phyloP scores from a whole-genome alignment of 2,113 vertebrate species.

The Centropus unirufus region DNA sequence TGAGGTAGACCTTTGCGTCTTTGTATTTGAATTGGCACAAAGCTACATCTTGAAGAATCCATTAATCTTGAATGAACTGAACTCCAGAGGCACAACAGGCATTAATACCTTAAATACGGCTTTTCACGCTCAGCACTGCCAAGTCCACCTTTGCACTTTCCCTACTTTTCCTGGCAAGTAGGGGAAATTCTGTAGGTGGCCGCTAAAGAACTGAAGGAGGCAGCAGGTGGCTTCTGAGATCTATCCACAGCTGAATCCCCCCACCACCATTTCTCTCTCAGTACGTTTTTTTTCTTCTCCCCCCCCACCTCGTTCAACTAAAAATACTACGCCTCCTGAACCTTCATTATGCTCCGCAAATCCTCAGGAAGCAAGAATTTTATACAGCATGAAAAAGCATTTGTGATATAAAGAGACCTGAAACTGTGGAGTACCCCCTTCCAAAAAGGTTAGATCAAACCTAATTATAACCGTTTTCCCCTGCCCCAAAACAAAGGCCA shows the following conservation, averaged over 20 bases:
- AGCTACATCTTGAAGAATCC: constrained; percentile 7
- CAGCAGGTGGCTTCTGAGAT: constrained; percentile 30
- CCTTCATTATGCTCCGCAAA: constrained; percentile 42
- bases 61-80: constrained; percentile 33
- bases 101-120: constrained; percentile 54
- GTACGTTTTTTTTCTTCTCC: neutral
- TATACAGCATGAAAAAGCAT: neutral
- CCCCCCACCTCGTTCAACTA: neutral
- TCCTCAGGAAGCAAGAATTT: constrained; percentile 36
- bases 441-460: neutral
- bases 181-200: constrained; percentile 15
- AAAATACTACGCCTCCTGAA: constrained; percentile 16
- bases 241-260: neutral
- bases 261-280: neutral
- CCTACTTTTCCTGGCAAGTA: neutral
- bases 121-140: neutral
- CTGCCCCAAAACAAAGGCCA: neutral
- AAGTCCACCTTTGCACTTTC: constrained; percentile 16
- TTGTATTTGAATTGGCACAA: constrained; percentile 38
- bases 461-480: constrained; percentile 5
- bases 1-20: constrained; percentile 3
- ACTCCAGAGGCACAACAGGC: constrained; percentile 22
- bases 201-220: constrained; percentile 22
- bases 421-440: neutral
- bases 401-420: constrained; percentile 9